Evolutionary conservation across 2,113 vertebrate species (phyloP).

Genomic region (Toxotes chatareus): DNA sequence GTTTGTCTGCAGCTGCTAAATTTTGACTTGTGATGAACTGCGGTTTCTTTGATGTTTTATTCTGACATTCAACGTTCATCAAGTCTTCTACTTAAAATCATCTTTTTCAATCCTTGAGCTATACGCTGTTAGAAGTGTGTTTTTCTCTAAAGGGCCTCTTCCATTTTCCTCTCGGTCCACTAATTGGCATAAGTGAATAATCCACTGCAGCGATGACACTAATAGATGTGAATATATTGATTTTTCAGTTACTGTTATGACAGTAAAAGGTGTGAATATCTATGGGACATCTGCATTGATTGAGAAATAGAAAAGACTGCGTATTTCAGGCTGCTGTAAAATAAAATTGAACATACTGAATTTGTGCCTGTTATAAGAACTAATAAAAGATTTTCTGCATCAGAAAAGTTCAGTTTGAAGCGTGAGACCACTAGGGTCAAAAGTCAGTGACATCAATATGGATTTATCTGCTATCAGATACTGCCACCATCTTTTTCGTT

Average conservation of each 20-base stretch:
- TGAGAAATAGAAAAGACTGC: conserved; percentile 18
- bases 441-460: conserved; percentile 25
- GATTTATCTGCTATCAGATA: conserved; percentile 19
- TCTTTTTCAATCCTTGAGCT: conserved; percentile 11
- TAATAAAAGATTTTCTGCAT: neutral
- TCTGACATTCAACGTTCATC: conserved; percentile 26
- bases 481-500: neutral
- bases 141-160: conserved; percentile 32
- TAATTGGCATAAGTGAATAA: conserved; percentile 51
- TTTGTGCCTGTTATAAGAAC: neutral
- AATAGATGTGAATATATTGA: conserved; percentile 47
- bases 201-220: conserved; percentile 24
- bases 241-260: conserved; percentile 44
- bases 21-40: conserved; percentile 3
- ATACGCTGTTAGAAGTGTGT: neutral
- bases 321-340: neutral
- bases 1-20: conserved; percentile 15
- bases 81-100: conserved; percentile 29
- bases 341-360: neutral
- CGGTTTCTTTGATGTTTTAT: conserved; percentile 34
- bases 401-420: neutral
- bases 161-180: conserved; percentile 20
- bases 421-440: conserved; percentile 3
- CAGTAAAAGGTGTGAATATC: conserved; percentile 24
- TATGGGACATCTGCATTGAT: conserved; percentile 9